These are phyloP conservation scores for Drosophila meridiana DNA, from an alignment of 2,888 invertebrate species.

Conservation along the genomic window DNA sequence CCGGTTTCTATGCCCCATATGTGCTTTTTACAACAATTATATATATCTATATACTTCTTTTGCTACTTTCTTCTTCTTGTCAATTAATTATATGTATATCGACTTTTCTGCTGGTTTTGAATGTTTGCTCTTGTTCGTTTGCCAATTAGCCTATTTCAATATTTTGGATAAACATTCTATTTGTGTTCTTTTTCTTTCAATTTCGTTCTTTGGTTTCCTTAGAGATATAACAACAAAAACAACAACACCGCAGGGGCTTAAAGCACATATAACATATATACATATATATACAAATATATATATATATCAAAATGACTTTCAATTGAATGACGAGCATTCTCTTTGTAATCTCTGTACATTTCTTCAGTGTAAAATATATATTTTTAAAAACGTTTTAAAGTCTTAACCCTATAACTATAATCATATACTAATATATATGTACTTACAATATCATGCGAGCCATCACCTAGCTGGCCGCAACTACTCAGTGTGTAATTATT, in stretches of 20 bases:
- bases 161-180: constrained; percentile 32
- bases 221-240: constrained; percentile 76
- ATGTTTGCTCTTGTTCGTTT: constrained; percentile 76
- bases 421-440: constrained; percentile 39
- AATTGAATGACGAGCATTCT: constrained; percentile 45
- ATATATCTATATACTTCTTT: constrained; percentile 21
- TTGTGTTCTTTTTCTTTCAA: background rate
- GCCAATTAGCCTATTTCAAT: constrained; percentile 61
- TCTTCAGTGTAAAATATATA: constrained; percentile 60
- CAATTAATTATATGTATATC: constrained; percentile 29
- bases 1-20: constrained; percentile 30
- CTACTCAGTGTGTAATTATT: constrained; percentile 46
- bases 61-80: constrained; percentile 11
- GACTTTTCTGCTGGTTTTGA: constrained; percentile 64
- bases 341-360: constrained; percentile 68
- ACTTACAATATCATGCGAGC: constrained; percentile 29
- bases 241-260: constrained; percentile 59
- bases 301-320: constrained; percentile 29
- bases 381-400: constrained; percentile 32
- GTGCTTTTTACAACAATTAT: constrained; percentile 35
- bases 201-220: constrained; percentile 41
- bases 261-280: constrained; percentile 49
- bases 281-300: background rate
- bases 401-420: constrained; percentile 40
- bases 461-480: constrained; percentile 35